Base-by-base conservation (phyloP, 1,140 invertebrate species). In the Drosophila azteca region DNA sequence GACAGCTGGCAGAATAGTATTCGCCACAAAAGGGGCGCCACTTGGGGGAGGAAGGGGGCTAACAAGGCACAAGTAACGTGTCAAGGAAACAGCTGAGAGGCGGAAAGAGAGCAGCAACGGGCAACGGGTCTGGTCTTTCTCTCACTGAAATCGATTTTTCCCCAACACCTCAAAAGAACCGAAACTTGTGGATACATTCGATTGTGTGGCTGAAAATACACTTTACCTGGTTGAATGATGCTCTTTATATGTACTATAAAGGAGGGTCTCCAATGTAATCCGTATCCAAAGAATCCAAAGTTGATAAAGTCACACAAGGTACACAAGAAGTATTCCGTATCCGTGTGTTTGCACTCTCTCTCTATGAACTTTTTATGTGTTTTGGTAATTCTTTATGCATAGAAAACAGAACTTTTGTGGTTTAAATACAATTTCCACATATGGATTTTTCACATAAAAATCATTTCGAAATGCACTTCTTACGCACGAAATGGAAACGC, bases 381-480 rank as follows among this genome's bases (percentile, higher is more conserved):
- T 39, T 39, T 39, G 35, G 71, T 74, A 59, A 64, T 51, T 68
- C 62, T 11, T 54, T 62, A 35, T 20, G 54, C 50, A 63, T 54
- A 35, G 52, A 46, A 50, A 61, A 61, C 60, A 53, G 24, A 41
- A 20, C n/a, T n/a, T n/a, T n/a, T 60, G 51, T 52, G 52, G 64
- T 41, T 62, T 59, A 54, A 73, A 68, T 43, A 57, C 20, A 58
- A 62, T 60, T 77, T 48, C 51, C 55, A 20, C 62, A 81, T 59
- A 67, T 52, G 43, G 24, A 77, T 77, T 65, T 45, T 49, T 63
- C 54, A 55, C 43, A 74, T 68, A 49, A 57, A 49, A 81, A 63
- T 72, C 46, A 58, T 74, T 68, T 73, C 48, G 49, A 84, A 85
- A 77, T 87, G 81, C 81, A 87, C 69, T 69, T 20, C 44, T 39